Conservation (phyloP, 2,113 vertebrate genomes). For the Pholis gunnellus region DNA sequence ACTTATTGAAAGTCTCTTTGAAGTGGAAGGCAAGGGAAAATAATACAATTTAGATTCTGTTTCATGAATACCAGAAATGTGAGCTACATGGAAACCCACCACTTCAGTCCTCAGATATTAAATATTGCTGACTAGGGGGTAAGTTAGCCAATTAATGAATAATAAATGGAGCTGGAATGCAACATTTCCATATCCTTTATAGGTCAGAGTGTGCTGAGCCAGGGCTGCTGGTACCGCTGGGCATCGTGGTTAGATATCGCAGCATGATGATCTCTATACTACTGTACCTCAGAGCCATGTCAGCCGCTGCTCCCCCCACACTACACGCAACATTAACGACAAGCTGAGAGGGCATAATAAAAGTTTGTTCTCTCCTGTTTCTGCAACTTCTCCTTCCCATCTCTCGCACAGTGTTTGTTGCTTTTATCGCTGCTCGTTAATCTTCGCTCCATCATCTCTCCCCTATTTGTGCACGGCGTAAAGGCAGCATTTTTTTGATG, state of each 20-base stretch:
- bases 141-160: conserved; percentile 81
- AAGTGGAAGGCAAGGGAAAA: conserved; percentile 57
- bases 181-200: conserved; percentile 79
- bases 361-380: conserved; percentile 57
- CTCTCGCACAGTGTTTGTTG: conserved; percentile 38
- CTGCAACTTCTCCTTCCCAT: conserved; percentile 60
- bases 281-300: conserved; percentile 71
- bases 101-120: conserved; percentile 70
- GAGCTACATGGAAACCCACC: conserved; percentile 54
- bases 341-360: conserved; percentile 72
- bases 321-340: conserved; percentile 69
- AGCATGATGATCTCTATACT: conserved; percentile 61
- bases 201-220: conserved; percentile 72
- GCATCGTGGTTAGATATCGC: conserved; percentile 75
- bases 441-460: conserved; percentile 63
- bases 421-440: conserved; percentile 72
- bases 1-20: conserved; percentile 68
- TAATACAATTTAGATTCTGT: conserved; percentile 67
- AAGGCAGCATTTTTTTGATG: conserved; percentile 53
- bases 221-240: conserved; percentile 66
- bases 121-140: conserved; percentile 82
- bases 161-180: conserved; percentile 78
- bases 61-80: conserved; percentile 70
- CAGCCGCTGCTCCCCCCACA: conserved; percentile 63
- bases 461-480: conserved; percentile 33